Conservation (phyloP, 2,797 vertebrate species). For the Silurus lanzhouensis region DNA sequence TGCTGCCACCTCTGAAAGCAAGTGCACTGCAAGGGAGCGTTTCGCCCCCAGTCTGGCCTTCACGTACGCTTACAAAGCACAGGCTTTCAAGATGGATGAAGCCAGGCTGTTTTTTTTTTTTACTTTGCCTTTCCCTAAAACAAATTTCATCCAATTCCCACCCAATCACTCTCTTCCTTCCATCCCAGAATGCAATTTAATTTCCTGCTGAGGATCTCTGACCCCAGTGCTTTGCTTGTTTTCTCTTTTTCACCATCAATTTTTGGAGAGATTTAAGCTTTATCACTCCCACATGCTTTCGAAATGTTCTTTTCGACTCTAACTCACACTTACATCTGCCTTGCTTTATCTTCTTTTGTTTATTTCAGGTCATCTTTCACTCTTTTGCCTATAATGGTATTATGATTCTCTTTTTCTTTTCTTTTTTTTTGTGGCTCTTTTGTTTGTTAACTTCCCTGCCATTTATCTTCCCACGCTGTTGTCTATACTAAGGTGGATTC, state of each 20-base stretch:
- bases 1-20: neutral
- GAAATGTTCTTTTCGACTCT: neutral
- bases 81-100: slow-evolving; percentile 29
- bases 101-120: slow-evolving; percentile 28
- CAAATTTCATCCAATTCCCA: slow-evolving; percentile 43
- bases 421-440: neutral
- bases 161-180: slow-evolving; percentile 27
- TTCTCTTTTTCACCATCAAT: neutral
- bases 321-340: neutral
- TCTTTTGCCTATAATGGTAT: neutral
- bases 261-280: neutral
- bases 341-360: neutral
- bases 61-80: neutral
- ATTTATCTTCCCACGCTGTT: slow-evolving; percentile 26
- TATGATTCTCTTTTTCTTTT: slow-evolving; percentile 1
- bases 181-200: slow-evolving; percentile 39
- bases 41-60: slow-evolving; percentile 3
- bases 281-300: neutral
- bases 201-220: slow-evolving; percentile 34
- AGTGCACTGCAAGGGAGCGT: neutral
- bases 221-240: slow-evolving; percentile 14
- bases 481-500: slow-evolving; percentile 17
- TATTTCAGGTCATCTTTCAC: neutral
- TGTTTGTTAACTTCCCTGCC: slow-evolving; percentile 21
- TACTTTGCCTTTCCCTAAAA: slow-evolving; percentile 31